Conservation (phyloP, 1,140 invertebrate genomes). For the Pseudachorutes palmiensis region DNA sequence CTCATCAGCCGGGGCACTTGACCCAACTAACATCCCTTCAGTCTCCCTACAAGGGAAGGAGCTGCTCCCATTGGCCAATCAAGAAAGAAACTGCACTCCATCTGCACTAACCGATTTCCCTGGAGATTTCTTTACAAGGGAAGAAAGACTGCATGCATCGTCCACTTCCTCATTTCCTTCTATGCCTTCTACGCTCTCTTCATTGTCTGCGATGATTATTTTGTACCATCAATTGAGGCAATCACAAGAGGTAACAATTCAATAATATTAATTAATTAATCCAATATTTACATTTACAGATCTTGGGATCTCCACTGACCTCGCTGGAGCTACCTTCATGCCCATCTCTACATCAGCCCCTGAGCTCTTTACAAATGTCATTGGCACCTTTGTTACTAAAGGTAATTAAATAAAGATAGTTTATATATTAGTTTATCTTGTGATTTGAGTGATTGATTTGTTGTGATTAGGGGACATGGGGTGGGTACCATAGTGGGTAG, state of each 20-base stretch:
- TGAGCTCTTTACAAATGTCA: constrained; percentile 85
- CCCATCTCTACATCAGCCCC: constrained; percentile 85
- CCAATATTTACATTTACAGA: constrained; percentile 45
- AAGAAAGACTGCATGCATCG: constrained; percentile 61
- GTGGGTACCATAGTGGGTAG: constrained; percentile 60
- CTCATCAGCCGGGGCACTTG: too few species aligned
- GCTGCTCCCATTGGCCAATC: background rate
- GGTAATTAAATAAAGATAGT: constrained; percentile 51
- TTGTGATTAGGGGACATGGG: constrained; percentile 60
- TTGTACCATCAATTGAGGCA: constrained; percentile 76
- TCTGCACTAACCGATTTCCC: constrained; percentile 78
- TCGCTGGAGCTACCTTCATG: constrained; percentile 90
- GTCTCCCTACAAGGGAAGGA: too few species aligned
- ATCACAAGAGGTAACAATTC: constrained; percentile 67
- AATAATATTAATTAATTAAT: background rate
- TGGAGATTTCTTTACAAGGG: constrained; percentile 65
- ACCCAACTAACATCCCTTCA: too few species aligned
- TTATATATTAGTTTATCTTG: background rate
- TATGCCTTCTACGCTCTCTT: constrained; percentile 76
- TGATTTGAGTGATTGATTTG: background rate
- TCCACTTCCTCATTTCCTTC: constrained; percentile 70
- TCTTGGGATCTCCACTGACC: constrained; percentile 68
- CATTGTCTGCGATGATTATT: constrained; percentile 80
- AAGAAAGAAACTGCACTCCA: constrained; percentile 60
- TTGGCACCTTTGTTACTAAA: constrained; percentile 81